These are phyloP conservation scores for Stratiolaelaps scimitus DNA, from an alignment of 1,140 invertebrate species.

Conservation along the genomic window DNA sequence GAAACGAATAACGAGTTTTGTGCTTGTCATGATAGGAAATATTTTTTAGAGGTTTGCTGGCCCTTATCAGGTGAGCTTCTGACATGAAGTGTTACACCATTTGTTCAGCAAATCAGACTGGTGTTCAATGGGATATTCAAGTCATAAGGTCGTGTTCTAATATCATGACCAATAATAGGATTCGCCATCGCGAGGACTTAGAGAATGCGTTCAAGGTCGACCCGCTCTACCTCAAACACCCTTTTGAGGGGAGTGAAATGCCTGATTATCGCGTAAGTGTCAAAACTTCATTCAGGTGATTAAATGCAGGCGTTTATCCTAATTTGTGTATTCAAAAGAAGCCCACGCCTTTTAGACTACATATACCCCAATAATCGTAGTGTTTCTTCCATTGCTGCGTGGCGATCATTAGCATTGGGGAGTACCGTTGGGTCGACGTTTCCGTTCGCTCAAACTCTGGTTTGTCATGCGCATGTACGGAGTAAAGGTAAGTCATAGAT, in stretches of 20 bases:
- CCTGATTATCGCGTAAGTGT: conserved; percentile 46
- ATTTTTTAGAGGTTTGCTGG: conserved; percentile 8
- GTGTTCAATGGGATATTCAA: no score
- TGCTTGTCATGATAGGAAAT: no score
- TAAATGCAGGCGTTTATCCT: conserved; percentile 11
- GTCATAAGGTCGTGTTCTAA: no score
- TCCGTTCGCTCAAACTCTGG: conserved; percentile 86
- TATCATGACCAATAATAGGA: conserved; percentile 38
- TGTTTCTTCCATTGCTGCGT: not conserved
- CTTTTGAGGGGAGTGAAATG: conserved; percentile 43
- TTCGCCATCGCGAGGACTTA: conserved; percentile 47
- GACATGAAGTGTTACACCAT: no score
- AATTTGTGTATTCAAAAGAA: no score
- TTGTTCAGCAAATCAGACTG: no score
- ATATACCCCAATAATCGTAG: no score
- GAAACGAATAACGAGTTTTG: no score
- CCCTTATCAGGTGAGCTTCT: not conserved
- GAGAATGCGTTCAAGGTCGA: conserved; percentile 82
- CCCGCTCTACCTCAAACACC: conserved; percentile 81
- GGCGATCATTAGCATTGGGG: conserved; percentile 66
- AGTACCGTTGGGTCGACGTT: conserved; percentile 74
- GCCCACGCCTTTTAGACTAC: no score
- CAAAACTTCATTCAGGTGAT: not conserved
- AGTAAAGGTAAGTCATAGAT: conserved; percentile 38
- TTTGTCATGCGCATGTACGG: conserved; percentile 75